Evolutionary conservation across 1,140 invertebrate genomes (phyloP).

Genomic region (Antheraea mylitta): DNA sequence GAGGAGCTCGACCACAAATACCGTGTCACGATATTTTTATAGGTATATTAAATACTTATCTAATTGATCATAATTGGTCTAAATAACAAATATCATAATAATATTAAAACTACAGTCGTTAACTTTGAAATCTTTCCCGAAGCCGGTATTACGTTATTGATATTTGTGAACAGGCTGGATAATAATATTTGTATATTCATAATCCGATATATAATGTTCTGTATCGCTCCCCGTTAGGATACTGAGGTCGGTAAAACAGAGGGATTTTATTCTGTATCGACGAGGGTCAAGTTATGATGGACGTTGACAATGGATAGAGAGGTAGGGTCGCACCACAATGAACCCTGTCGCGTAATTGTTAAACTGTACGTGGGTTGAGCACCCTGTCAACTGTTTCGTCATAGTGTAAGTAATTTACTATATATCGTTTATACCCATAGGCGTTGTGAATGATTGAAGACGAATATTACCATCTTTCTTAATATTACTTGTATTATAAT

Average conservation of each 20-base stretch:
- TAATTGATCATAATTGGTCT: no score
- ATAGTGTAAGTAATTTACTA: conserved; percentile 53
- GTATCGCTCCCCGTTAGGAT: conserved; percentile 21
- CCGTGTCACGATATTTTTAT: no score
- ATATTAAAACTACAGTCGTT: conserved; percentile 54
- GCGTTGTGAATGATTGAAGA: no score
- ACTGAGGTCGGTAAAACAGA: conserved; percentile 21
- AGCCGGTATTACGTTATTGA: conserved; percentile 75
- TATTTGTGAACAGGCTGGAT: conserved; percentile 76
- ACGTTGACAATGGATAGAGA: conserved; percentile 65
- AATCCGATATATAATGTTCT: conserved; percentile 49
- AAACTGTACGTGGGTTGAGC: conserved; percentile 71
- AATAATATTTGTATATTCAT: conserved; percentile 74
- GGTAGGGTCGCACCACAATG: conserved; percentile 72
- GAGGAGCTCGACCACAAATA: no score
- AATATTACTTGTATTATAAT: no score
- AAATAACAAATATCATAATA: conserved; percentile 36
- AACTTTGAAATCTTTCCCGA: conserved; percentile 71
- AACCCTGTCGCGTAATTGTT: conserved; percentile 73
- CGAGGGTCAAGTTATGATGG: conserved; percentile 44
- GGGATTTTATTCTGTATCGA: conserved; percentile 36
- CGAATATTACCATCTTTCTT: no score
- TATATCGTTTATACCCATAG: conserved; percentile 29
- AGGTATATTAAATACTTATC: no score
- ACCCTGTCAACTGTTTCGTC: conserved; percentile 68